Evolutionary conservation across 2,113 vertebrate genomes (phyloP), one percentile per base, ranked within the genome.

Genomic region (Phoxinus phoxinus): DNA sequence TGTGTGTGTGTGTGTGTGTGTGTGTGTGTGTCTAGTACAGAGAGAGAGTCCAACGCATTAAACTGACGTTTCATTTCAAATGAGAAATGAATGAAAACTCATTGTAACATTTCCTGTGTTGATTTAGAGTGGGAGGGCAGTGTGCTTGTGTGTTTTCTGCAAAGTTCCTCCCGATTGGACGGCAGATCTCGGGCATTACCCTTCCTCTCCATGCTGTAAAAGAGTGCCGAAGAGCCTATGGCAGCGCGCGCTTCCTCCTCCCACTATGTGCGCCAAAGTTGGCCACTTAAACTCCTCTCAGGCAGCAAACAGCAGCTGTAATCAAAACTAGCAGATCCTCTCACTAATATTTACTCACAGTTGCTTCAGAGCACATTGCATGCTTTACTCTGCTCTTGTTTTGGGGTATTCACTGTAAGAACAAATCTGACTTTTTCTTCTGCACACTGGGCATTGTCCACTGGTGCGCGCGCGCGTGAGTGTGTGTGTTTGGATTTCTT

Each of bases 201-300:
- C 95, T 94, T 93, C 94, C 92, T 91, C 91, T 94, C 84, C 86
- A 89, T 92, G 94, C 93, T 92, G 95, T 97, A 96, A 97, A 96
- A 96, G 97, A 95, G 93, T 93, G 90, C 86, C 73, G 88, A 89
- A 44, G 93, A 96, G 94, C 97, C 96, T 96, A 96, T 97, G 96
- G 94, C 92, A 91, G 94, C 90, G 75, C 93, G 67, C 92, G 78
- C 88, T 92, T 92, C 92, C 94, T 92, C 94, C 92, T 91, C 94
- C 95, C 94, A 90, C 93, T 92, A 92, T 89, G 90, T 91, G 91
- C 91, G 91, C 92, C 88, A 95, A 96, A 95, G 93, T 94, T 93
- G 92, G 88, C 92, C 93, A 94, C 95, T 89, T 94, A 93, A 95
- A 93, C 95, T 96, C 96, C 95, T 96, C 95, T 93, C 94, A 95